These are phyloP conservation scores for Conus ventricosus DNA, from an alignment of 1,140 invertebrate genomes.

Conservation along the genomic window DNA sequence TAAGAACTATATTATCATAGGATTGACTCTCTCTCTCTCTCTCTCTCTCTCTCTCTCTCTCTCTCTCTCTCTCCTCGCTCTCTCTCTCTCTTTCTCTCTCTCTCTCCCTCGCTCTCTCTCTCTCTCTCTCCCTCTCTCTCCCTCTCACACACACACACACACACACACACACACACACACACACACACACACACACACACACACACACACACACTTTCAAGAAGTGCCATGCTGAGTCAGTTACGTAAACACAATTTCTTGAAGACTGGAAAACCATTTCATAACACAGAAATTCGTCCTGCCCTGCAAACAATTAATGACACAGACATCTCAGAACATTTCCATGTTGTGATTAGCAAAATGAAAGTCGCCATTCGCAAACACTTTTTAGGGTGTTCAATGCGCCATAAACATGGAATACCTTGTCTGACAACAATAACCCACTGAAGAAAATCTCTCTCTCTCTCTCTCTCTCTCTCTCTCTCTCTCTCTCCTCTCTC, in stretches of 20 bases:
- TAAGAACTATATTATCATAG: not conserved
- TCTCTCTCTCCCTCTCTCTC: not conserved
- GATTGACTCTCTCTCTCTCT: not conserved
- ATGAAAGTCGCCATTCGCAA: no score
- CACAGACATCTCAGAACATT: no score
- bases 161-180: not conserved
- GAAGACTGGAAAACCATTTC: not conserved
- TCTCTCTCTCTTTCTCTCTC: not conserved
- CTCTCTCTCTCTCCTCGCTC: not conserved
- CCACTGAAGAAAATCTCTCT: no score
- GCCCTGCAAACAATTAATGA: no score
- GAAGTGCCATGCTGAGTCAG: not conserved
- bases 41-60: not conserved
- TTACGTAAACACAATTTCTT: not conserved
- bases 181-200: no score
- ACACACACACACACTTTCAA: no score
- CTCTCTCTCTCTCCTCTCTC: no score
- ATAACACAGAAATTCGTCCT: not conserved
- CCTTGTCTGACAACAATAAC: no score
- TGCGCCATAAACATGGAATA: no score
- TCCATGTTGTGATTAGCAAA: not conserved
- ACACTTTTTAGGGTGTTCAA: no score
- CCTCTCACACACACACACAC: not conserved
- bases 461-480: no score
- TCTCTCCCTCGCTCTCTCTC: no score